phyloP scores from a whole-genome alignment of 2,888 invertebrate species.

The Hydrotaea diabolus region DNA sequence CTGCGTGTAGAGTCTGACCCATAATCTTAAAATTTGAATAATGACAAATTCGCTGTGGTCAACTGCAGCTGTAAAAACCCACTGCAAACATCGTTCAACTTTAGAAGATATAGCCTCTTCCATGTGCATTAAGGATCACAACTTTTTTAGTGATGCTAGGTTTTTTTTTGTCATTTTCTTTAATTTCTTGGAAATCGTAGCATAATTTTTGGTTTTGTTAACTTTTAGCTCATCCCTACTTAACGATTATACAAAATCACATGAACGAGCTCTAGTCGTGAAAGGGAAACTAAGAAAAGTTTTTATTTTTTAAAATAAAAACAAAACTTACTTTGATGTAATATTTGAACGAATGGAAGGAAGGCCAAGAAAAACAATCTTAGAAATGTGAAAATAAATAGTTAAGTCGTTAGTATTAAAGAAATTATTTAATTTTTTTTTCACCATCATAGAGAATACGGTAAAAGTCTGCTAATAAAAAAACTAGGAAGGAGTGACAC shows the following conservation, averaged over 20 bases:
- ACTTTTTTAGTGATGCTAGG: too few species aligned
- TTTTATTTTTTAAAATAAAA: constrained; percentile 9
- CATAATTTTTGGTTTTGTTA: not conserved
- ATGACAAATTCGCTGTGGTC: too few species aligned
- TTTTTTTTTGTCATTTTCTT: too few species aligned
- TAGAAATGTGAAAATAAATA: constrained; percentile 54
- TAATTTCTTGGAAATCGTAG: too few species aligned
- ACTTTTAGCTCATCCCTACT: not conserved
- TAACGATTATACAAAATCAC: not conserved
- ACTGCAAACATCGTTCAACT: too few species aligned
- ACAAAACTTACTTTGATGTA: constrained; percentile 39
- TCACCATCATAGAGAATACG: not conserved
- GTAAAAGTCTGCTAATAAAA: too few species aligned
- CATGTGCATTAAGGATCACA: too few species aligned
- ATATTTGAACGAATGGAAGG: not conserved
- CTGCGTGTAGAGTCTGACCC: too few species aligned
- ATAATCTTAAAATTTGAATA: too few species aligned
- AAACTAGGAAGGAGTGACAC: not conserved
- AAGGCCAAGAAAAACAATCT: not conserved
- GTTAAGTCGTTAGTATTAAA: constrained; percentile 53
- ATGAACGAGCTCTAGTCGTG: not conserved
- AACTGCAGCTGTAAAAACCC: too few species aligned
- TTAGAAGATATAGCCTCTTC: too few species aligned
- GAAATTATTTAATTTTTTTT: constrained; percentile 30
- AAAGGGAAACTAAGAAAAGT: constrained; percentile 27